Evolutionary conservation across 2,888 invertebrate genomes (phyloP).

Genomic region (Schizaphis graminum): DNA sequence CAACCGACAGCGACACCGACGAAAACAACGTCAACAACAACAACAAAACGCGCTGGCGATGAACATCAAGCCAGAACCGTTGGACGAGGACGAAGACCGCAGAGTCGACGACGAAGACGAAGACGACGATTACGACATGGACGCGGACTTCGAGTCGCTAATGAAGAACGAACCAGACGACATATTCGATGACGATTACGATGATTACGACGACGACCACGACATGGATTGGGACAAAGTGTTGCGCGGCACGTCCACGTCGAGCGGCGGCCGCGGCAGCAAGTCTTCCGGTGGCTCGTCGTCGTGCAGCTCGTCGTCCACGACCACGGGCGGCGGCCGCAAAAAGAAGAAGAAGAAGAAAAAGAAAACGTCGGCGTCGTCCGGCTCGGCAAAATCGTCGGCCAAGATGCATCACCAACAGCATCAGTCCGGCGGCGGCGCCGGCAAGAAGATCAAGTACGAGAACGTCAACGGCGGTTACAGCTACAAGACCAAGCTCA

Average conservation of each 20-base stretch:
- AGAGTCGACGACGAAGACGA: conserved; percentile 30
- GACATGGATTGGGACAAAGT: conserved; percentile 58
- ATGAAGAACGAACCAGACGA: conserved; percentile 61
- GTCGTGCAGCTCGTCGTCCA: conserved; percentile 39
- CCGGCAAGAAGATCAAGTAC: conserved; percentile 59
- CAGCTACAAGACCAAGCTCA: conserved; percentile 62
- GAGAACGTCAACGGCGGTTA: conserved; percentile 37
- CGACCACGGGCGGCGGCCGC: background rate
- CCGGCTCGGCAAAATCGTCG: background rate
- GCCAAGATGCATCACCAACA: background rate
- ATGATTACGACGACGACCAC: conserved; percentile 58
- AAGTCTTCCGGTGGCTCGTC: conserved; percentile 37
- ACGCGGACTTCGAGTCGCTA: conserved; percentile 49
- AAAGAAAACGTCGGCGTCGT: background rate
- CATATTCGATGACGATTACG: conserved; percentile 52
- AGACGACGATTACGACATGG: conserved; percentile 56
- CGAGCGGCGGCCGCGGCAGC: background rate
- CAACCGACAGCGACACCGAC: background rate
- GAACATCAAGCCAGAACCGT: background rate
- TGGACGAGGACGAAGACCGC: background rate
- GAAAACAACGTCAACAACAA: background rate
- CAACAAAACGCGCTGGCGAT: background rate
- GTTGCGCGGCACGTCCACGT: conserved; percentile 13
- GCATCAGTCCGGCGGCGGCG: background rate
- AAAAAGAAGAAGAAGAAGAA: conserved; percentile 50